These are phyloP conservation scores for Muscidifurax raptorellus DNA, from an alignment of 1,140 invertebrate genomes.

Conservation along the genomic window DNA sequence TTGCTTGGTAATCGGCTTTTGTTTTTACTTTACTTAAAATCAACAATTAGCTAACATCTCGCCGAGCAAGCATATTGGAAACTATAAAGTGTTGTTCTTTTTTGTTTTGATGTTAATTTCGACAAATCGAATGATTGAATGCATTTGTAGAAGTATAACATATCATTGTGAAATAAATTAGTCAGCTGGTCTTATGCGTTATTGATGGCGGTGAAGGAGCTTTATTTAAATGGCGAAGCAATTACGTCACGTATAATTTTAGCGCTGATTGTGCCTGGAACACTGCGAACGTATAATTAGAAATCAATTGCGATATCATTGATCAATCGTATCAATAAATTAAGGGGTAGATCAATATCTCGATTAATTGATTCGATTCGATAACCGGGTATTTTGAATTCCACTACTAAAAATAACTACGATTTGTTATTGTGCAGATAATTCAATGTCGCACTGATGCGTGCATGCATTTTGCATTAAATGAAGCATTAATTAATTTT, in stretches of 20 bases:
- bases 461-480: no score
- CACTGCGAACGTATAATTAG: not conserved
- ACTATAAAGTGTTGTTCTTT: not conserved
- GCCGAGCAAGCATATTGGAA: no score
- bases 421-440: not conserved
- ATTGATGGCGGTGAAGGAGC: no score
- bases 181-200: no score
- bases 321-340: conserved; percentile 5
- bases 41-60: no score
- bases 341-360: not conserved
- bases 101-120: not conserved
- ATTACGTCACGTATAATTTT: not conserved
- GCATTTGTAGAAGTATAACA: not conserved
- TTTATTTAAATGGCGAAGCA: not conserved
- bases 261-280: not conserved
- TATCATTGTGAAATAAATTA: not conserved
- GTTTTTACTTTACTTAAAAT: not conserved
- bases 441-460: not conserved
- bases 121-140: not conserved
- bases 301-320: not conserved
- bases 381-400: not conserved
- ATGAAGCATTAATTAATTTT: no score
- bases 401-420: not conserved
- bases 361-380: not conserved
- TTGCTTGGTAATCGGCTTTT: not conserved